These are phyloP conservation scores for Drosophila picticornis DNA, from an alignment of 2,888 invertebrate species.

Conservation along the genomic window DNA sequence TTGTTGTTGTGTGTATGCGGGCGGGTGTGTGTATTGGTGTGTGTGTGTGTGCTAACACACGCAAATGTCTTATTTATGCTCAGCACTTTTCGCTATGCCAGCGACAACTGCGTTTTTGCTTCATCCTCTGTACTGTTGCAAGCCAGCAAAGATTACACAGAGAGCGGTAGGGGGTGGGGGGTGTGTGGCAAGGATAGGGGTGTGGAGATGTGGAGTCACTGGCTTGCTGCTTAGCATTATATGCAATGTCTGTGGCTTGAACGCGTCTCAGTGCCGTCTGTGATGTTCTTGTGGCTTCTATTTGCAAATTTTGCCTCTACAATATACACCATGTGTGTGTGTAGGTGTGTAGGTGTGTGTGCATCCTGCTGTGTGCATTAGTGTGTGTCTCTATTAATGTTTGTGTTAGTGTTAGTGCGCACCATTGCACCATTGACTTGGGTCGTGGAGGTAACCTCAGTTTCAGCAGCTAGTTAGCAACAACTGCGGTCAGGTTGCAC, in stretches of 20 bases:
- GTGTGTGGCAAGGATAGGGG: constrained; percentile 3
- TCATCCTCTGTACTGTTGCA: constrained; percentile 37
- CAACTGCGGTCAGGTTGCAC: constrained; percentile 39
- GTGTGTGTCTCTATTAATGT: constrained; percentile 6
- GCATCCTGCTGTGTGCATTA: constrained; percentile 25
- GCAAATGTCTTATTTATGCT: constrained; percentile 81
- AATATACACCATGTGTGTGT: constrained; percentile 22
- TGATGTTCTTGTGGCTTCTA: constrained; percentile 57
- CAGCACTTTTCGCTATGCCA: constrained; percentile 71
- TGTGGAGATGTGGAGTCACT: background rate
- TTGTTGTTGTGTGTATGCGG: constrained; percentile 36
- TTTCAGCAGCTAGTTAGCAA: constrained; percentile 52
- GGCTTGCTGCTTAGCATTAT: constrained; percentile 59
- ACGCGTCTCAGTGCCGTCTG: constrained; percentile 50
- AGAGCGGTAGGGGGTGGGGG: background rate
- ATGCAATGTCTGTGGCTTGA: constrained; percentile 57
- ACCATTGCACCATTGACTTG: constrained; percentile 41
- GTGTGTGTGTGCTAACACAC: constrained; percentile 69
- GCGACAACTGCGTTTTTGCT: constrained; percentile 64
- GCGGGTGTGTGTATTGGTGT: constrained; percentile 35
- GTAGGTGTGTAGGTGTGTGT: constrained; percentile 11
- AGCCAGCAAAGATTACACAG: constrained; percentile 40
- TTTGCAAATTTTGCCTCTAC: constrained; percentile 58
- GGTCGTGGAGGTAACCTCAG: constrained; percentile 40
- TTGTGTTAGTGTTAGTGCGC: constrained; percentile 11